Evolutionary conservation across 2,113 vertebrate species (phyloP).

Genomic region (Thunnus maccoyii): DNA sequence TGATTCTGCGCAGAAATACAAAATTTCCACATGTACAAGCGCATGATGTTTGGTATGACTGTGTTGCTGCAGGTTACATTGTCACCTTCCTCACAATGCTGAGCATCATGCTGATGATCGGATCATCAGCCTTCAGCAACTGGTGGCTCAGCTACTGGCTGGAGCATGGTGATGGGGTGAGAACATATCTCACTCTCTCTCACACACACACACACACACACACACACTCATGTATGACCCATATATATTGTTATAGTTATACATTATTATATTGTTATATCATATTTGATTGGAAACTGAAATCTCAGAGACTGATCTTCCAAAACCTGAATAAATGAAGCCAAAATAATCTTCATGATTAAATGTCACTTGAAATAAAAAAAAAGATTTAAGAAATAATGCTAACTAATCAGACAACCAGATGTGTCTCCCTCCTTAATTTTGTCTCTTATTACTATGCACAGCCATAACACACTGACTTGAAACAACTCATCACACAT

Average conservation of each 20-base stretch:
- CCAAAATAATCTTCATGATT: too few species aligned
- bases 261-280: not conserved
- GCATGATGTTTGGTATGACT: not conserved
- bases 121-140: conserved; percentile 85
- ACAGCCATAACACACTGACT: too few species aligned
- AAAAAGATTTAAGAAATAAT: too few species aligned
- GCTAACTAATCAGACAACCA: too few species aligned
- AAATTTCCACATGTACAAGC: not conserved
- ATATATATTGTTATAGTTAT: not conserved
- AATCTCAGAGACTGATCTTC: too few species aligned
- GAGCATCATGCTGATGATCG: conserved; percentile 82
- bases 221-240: not conserved
- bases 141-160: conserved; percentile 91
- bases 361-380: too few species aligned
- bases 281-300: too few species aligned
- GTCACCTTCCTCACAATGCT: conserved; percentile 65
- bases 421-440: too few species aligned
- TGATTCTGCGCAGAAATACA: not conserved
- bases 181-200: not conserved
- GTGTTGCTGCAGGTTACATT: conserved; percentile 82
- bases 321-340: too few species aligned
- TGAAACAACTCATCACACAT: not conserved
- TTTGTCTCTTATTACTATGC: too few species aligned
- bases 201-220: not conserved
- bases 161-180: conserved; percentile 85